Percentiles rank a stretch among this genome's conserved stretches.
These are phyloP conservation scores for Leptinotarsa lineolata DNA, from an alignment of 1,140 invertebrate species.

Conservation along the genomic window DNA sequence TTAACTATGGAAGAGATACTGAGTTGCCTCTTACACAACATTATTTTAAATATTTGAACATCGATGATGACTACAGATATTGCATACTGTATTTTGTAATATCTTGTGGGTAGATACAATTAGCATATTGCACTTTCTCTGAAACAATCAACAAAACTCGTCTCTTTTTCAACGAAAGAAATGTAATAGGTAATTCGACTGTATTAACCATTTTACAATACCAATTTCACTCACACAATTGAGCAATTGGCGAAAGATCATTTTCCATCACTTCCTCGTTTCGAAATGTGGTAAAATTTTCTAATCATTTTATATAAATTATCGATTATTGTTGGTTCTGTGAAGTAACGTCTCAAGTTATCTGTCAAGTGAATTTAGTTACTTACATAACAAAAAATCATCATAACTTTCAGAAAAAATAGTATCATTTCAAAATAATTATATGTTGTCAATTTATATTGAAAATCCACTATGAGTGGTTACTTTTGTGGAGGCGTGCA, in stretches of 20 bases:
- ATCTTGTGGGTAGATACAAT: constrained; percentile 8
- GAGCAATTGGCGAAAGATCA: neutral
- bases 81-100: constrained; percentile 3
- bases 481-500: too few species aligned
- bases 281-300: neutral
- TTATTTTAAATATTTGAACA: neutral
- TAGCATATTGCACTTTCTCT: constrained; percentile 5
- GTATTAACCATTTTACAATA: neutral
- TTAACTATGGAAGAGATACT: too few species aligned
- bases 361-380: too few species aligned
- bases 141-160: neutral
- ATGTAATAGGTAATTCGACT: neutral
- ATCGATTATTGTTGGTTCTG: too few species aligned
- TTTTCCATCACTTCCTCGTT: neutral
- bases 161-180: neutral
- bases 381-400: too few species aligned
- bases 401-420: too few species aligned
- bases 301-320: too few species aligned
- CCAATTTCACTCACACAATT: neutral
- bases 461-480: too few species aligned
- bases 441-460: too few species aligned
- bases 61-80: neutral
- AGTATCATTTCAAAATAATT: too few species aligned
- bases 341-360: too few species aligned
- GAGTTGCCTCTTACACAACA: neutral